phyloP scores from a whole-genome alignment of 1,140 invertebrate genomes.

The Watersipora subatra region DNA sequence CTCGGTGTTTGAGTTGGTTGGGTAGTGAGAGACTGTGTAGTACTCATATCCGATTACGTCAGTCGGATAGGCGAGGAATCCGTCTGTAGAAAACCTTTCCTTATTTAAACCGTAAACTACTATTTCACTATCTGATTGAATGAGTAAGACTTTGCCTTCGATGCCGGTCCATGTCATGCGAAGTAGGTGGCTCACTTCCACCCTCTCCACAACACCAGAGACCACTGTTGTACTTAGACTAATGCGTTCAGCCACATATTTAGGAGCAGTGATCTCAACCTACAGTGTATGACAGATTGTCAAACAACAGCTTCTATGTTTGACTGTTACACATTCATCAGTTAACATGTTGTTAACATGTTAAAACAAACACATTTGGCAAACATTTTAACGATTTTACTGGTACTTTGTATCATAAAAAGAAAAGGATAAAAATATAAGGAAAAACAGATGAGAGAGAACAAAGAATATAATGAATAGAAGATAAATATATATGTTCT shows the following conservation, averaged over 20 bases:
- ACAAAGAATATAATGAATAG: too few relatives aligned
- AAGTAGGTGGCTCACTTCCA: neutral
- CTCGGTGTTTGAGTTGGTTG: neutral
- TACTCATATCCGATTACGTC: slow-evolving; percentile 21
- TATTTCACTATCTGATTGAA: slow-evolving; percentile 12
- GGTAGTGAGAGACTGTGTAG: slow-evolving; percentile 18
- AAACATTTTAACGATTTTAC: too few relatives aligned
- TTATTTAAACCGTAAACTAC: slow-evolving; percentile 12
- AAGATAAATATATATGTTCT: too few relatives aligned
- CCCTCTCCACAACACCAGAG: neutral
- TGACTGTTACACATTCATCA: too few relatives aligned
- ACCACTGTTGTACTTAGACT: neutral
- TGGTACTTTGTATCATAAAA: too few relatives aligned
- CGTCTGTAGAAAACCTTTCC: slow-evolving; percentile 13
- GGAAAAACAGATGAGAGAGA: too few relatives aligned
- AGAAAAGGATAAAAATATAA: too few relatives aligned
- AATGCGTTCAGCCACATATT: neutral
- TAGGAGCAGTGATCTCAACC: too few relatives aligned
- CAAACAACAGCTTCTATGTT: too few relatives aligned
- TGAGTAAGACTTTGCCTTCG: slow-evolving; percentile 10
- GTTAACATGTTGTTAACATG: too few relatives aligned
- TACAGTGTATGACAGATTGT: too few relatives aligned
- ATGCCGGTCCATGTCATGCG: slow-evolving; percentile 4
- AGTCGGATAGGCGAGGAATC: slow-evolving; percentile 21
- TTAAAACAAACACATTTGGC: too few relatives aligned